A percentile compares a stretch with the other conserved stretches of the same genome.
These are phyloP conservation scores for Xylocopa sonorina DNA, from an alignment of 1,140 invertebrate species.

Conservation along the genomic window DNA sequence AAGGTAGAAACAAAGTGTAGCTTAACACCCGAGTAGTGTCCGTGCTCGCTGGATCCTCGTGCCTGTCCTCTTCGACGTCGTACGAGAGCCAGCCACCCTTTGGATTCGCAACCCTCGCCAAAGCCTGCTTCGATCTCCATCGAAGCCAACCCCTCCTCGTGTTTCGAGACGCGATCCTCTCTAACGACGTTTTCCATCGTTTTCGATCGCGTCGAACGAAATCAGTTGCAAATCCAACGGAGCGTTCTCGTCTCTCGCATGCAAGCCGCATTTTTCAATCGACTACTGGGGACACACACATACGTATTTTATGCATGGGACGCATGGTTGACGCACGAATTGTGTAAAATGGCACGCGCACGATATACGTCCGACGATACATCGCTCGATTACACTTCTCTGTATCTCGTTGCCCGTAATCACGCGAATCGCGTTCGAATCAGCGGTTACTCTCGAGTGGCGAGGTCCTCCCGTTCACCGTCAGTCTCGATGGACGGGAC, in stretches of 20 bases:
- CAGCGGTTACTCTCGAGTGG: conserved; percentile 7
- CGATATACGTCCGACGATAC: conserved; percentile 11
- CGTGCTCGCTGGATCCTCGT: background rate
- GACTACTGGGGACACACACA: conserved; percentile 22
- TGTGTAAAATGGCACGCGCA: background rate
- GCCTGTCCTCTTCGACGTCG: background rate
- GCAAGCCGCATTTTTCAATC: conserved; percentile 26
- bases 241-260: background rate
- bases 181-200: too few relatives aligned
- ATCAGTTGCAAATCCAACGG: conserved; percentile 2
- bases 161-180: too few relatives aligned
- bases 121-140: too few relatives aligned
- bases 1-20: conserved; percentile 15
- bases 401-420: background rate
- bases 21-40: background rate
- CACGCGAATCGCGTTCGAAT: background rate
- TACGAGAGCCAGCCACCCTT: background rate
- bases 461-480: background rate
- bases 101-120: background rate
- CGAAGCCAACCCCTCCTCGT: too few relatives aligned
- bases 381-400: conserved; percentile 26
- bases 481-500: background rate
- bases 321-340: conserved; percentile 25
- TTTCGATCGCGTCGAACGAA: too few relatives aligned
- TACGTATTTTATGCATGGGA: conserved; percentile 52